phyloP scores from a whole-genome alignment of 2,797 vertebrate genomes.

The Chelmon rostratus region DNA sequence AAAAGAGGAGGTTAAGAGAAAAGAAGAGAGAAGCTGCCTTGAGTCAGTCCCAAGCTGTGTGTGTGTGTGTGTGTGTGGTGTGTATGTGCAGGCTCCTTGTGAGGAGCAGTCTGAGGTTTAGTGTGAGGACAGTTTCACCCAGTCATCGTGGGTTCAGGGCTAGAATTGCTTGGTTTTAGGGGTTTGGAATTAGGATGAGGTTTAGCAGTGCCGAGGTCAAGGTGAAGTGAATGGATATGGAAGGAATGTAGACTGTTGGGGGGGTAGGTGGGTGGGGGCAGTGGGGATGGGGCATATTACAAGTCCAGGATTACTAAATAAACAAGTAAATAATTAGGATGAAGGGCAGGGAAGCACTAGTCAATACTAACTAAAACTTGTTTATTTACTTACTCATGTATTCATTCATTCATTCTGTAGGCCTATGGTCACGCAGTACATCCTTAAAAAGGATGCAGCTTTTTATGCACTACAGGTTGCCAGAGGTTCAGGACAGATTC shows the following conservation, averaged over 20 bases:
- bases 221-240: not conserved
- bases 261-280: no score
- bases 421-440: not conserved
- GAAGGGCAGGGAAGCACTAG: not conserved
- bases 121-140: not conserved
- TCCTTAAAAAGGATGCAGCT: not conserved
- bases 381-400: no score
- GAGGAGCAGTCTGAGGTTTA: conserved; percentile 7
- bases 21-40: not conserved
- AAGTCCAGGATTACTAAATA: not conserved
- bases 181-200: not conserved
- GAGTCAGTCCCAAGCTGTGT: conserved; percentile 10
- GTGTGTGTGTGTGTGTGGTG: not conserved
- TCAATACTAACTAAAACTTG: not conserved
- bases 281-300: no score
- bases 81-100: not conserved
- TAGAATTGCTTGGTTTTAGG: not conserved
- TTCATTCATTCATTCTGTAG: not conserved
- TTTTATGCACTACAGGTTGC: not conserved
- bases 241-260: not conserved
- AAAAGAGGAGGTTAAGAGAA: not conserved
- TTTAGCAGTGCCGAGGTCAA: not conserved
- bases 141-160: not conserved
- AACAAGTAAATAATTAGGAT: no score
- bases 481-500: not conserved